Conservation (phyloP, 2,113 vertebrate species). For the Saccopteryx bilineata region DNA sequence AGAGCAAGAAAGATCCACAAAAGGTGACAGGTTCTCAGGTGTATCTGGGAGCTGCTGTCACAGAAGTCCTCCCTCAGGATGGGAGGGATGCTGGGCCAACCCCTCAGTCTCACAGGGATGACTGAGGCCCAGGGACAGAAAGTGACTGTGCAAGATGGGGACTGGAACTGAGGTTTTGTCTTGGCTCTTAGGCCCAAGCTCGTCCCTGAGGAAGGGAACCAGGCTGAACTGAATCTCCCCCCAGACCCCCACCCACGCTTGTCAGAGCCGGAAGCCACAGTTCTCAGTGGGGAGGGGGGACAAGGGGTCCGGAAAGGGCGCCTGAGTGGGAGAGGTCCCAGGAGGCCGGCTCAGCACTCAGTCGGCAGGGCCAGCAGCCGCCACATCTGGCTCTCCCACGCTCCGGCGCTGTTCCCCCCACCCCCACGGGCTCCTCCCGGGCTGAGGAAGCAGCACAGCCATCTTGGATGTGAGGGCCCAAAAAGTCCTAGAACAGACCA, state of each 20-base stretch:
- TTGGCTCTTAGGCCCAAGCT: not conserved
- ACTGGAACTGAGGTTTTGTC: accelerated
- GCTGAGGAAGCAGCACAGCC: not conserved
- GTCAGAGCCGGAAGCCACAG: slow-evolving; percentile 60
- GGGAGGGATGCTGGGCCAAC: not conserved
- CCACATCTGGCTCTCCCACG: slow-evolving; percentile 82
- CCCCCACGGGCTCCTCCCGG: not conserved
- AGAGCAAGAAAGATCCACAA: not conserved
- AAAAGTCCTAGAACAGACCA: not conserved
- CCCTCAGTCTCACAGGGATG: accelerated
- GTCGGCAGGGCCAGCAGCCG: slow-evolving; percentile 48
- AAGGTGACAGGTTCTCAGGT: not conserved
- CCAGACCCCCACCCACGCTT: slow-evolving; percentile 55
- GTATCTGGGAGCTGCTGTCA: not conserved
- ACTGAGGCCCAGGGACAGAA: not conserved
- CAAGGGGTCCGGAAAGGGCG: slow-evolving; percentile 43
- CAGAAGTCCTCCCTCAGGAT: not conserved
- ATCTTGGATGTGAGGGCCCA: not conserved
- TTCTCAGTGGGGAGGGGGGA: not conserved
- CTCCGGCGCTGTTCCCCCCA: slow-evolving; percentile 33
- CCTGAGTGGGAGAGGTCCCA: slow-evolving; percentile 72
- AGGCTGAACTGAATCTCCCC: not conserved
- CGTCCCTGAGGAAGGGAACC: slow-evolving; percentile 25
- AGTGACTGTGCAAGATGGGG: not conserved
- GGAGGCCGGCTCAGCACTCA: slow-evolving; percentile 42